These are phyloP conservation scores for Coptodon bakossiorum DNA, from an alignment of 2,113 vertebrate genomes.

Conservation along the genomic window DNA sequence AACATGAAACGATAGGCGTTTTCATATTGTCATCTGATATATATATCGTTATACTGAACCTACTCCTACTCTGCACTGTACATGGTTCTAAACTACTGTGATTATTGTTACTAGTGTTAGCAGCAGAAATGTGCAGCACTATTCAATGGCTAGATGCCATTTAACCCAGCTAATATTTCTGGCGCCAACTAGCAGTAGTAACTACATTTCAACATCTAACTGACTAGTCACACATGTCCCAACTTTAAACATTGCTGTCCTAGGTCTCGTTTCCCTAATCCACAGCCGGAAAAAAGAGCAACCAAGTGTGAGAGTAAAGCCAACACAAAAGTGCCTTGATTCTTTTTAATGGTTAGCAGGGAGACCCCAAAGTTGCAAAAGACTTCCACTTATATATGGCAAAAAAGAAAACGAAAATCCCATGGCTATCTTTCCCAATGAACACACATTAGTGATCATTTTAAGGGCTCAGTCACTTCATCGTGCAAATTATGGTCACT, in stretches of 20 bases:
- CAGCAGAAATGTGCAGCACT: not conserved
- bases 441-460: not conserved
- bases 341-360: not conserved
- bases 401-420: not conserved
- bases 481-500: not conserved
- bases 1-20: rapidly evolving
- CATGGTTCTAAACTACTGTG: not conserved
- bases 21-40: not conserved
- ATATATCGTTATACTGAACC: not conserved
- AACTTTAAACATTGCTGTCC: not conserved
- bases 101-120: not conserved
- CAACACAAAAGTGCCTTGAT: not conserved
- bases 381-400: not conserved
- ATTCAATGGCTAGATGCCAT: not conserved
- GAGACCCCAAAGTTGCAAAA: not conserved
- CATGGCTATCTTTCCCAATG: not conserved
- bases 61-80: not conserved
- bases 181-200: not conserved
- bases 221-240: not conserved
- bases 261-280: not conserved
- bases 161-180: not conserved
- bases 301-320: not conserved
- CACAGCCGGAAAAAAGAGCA: not conserved
- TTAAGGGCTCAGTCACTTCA: not conserved
- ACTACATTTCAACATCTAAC: not conserved